Percentiles rank a stretch among this genome's conserved stretches.
These are phyloP conservation scores for Luidia sarsii DNA, from an alignment of 53 echinoderm and acorn worm genomes.

Conservation along the genomic window DNA sequence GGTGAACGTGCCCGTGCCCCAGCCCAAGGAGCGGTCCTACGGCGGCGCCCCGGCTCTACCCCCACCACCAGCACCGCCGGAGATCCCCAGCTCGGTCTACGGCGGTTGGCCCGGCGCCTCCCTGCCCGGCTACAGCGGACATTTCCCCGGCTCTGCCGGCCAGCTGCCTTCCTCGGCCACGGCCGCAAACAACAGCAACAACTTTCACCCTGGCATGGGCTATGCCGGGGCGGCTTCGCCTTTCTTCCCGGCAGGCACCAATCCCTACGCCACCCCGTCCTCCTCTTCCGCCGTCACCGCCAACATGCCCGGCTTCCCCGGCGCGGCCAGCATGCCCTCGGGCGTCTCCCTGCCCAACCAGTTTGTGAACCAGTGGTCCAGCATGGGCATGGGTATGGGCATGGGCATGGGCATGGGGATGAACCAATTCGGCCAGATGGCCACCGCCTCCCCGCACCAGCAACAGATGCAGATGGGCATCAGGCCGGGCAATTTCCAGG, in stretches of 20 bases:
- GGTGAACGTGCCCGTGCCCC: slow-evolving; percentile 46
- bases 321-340: not conserved
- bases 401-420: slow-evolving; percentile 44
- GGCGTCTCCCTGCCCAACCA: slow-evolving; percentile 21
- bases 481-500: slow-evolving; percentile 60
- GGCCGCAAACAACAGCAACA: slow-evolving; percentile 5
- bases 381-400: slow-evolving; percentile 46
- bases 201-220: slow-evolving; percentile 7
- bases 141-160: slow-evolving; percentile 1
- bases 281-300: too few relatives aligned
- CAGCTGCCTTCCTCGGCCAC: slow-evolving; percentile 3
- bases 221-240: slow-evolving; percentile 2
- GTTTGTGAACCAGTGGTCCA: slow-evolving; percentile 31
- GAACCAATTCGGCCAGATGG: slow-evolving; percentile 31
- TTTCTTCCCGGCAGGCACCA: slow-evolving; percentile 11
- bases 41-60: not conserved
- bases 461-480: slow-evolving; percentile 74
- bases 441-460: slow-evolving; percentile 12
- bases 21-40: slow-evolving; percentile 34
- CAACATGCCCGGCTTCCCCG: slow-evolving; percentile 26
- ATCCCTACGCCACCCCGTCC: slow-evolving; percentile 39
- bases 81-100: not conserved
- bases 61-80: not conserved
- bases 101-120: slow-evolving; percentile 21
- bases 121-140: slow-evolving; percentile 43